phyloP scores from a whole-genome alignment of 1,140 invertebrate species.

The Procambarus virginalis region DNA sequence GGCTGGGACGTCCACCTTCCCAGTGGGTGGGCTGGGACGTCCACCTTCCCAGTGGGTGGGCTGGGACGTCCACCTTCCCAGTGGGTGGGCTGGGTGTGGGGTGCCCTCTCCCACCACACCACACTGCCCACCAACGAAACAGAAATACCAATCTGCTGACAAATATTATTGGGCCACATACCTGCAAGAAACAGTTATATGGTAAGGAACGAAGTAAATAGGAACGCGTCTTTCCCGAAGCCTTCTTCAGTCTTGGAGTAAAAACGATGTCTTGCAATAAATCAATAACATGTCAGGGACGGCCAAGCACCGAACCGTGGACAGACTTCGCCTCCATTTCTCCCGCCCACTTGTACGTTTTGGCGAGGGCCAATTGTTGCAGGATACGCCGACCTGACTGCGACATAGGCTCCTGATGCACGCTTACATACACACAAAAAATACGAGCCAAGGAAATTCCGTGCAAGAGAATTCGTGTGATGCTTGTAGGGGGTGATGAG shows the following conservation, averaged over 20 bases:
- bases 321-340: slow-evolving; percentile 2
- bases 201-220: slow-evolving; percentile 59
- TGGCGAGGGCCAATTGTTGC: slow-evolving; percentile 30
- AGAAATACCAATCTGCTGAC: neutral
- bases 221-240: slow-evolving; percentile 46
- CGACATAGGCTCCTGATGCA: neutral
- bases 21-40: too few species aligned
- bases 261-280: slow-evolving; percentile 66
- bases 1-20: too few species aligned
- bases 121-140: neutral
- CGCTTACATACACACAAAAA: neutral
- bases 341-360: slow-evolving; percentile 52
- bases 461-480: neutral
- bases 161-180: neutral
- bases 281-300: slow-evolving; percentile 43
- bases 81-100: too few species aligned
- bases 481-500: slow-evolving; percentile 46
- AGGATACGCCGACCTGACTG: neutral
- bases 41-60: too few species aligned
- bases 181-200: slow-evolving; percentile 17
- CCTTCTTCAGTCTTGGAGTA: slow-evolving; percentile 53
- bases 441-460: neutral
- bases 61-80: too few species aligned
- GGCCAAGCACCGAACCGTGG: slow-evolving; percentile 2
- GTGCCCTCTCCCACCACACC: too few species aligned